Conservation (phyloP, 2,888 invertebrate genomes). For the Eledone cirrhosa region DNA sequence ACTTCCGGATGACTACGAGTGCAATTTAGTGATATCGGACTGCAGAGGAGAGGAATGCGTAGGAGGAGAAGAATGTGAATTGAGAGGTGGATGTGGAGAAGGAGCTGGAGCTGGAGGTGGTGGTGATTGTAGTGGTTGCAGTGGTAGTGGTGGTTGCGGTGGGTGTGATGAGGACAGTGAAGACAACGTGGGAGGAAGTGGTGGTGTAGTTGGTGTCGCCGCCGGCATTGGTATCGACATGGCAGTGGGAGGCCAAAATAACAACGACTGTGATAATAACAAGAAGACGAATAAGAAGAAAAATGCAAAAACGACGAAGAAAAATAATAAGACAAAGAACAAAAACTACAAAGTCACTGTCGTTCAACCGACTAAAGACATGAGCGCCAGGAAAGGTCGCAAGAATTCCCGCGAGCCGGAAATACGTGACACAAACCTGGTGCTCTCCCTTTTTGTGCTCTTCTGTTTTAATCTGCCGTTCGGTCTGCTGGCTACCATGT, state of each 20-base stretch:
- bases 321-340: background rate
- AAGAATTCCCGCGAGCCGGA: conserved; percentile 18
- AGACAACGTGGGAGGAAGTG: background rate
- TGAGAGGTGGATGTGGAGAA: background rate
- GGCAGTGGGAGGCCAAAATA: background rate
- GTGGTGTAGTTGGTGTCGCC: background rate
- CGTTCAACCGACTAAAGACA: background rate
- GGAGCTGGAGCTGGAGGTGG: background rate
- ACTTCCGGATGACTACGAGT: conserved; percentile 22
- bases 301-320: conserved; percentile 1
- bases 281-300: background rate
- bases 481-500: conserved; percentile 26
- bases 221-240: background rate
- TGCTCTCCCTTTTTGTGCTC: conserved; percentile 14
- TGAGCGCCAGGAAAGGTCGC: conserved; percentile 7
- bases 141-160: background rate
- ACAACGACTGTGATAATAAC: conserved; percentile 10
- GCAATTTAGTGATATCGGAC: too few relatives aligned
- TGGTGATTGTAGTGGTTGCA: background rate
- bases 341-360: conserved; percentile 15
- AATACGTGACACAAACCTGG: conserved; percentile 24
- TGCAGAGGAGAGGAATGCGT: background rate
- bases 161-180: background rate
- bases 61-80: background rate
- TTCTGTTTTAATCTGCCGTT: conserved; percentile 24